Base-by-base conservation (phyloP, 2,113 vertebrate genomes). In the Thamnophis sirtalis region DNA sequence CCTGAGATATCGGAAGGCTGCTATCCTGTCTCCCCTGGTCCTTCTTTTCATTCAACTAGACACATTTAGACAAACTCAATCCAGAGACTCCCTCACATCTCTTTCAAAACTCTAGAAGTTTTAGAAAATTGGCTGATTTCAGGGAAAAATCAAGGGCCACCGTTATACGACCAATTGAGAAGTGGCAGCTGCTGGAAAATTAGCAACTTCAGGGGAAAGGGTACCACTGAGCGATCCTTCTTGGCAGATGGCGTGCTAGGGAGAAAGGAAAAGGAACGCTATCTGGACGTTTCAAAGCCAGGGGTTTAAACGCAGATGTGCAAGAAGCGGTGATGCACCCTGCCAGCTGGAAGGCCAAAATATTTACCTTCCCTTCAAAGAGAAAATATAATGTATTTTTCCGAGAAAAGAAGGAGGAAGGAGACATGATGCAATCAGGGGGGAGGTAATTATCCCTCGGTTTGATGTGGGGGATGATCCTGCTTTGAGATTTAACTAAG, bases 401-500 rank as follows among this genome's bases (percentile, higher is more conserved):
- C 95, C 89, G 86, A 95, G 96, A 95, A 96, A 53, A 28, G 1
- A 4, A 50, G 19, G 15, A 7, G 9, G 88, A 60, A 8, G 9
- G 10, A 68, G 48, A 38, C 11, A 93, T 94, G 96, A 94, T 73
- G 95, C 96, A 96, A 97, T 92, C n/a, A n/a, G n/a, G 63, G 90
- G 5, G 53, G 95, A 43, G 43, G 43, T 28, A 80, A 93, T 93
- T 96, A 96, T 95, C 96, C 96, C 95, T 95, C 92, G 94, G 15
- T 38, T 17, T 38, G 68, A 38, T 38, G 68, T 50, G 94, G 93
- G 96, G 92, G 95, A n/a, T 95, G 95, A 93, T 93, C 90, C 56
- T 68, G 88, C 94, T 96, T 96, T 89, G 90, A 93, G 90, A 92
- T 96, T 93, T 95, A 97, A 96, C 95, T 93, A 96, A 94, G 93